Evolutionary conservation across 2,797 vertebrate species (phyloP).

Genomic region (Tympanoctomys barrerae): DNA sequence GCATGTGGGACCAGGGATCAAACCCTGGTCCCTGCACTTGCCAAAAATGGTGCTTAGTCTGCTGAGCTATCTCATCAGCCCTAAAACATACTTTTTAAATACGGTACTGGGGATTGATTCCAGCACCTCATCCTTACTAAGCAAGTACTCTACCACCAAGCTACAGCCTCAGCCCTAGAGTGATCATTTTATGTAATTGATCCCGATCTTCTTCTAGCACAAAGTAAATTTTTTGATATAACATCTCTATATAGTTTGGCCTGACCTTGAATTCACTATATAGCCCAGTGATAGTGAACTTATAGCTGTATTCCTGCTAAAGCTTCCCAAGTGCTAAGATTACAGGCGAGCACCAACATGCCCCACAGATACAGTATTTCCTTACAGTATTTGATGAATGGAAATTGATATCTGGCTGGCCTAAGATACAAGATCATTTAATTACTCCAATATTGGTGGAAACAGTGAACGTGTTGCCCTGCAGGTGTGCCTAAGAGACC

Average conservation of each 20-base stretch:
- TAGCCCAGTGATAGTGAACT: neutral
- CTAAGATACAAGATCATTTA: slow-evolving; percentile 26
- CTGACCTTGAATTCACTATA: neutral
- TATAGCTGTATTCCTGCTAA: neutral
- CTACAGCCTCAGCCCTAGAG: neutral
- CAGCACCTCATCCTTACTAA: neutral
- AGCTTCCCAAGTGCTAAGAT: neutral
- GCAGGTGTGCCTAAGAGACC: neutral
- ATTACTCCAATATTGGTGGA: neutral
- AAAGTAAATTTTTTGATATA: neutral
- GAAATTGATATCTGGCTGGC: neutral
- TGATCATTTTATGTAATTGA: slow-evolving; percentile 28
- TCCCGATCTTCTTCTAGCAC: slow-evolving; percentile 1
- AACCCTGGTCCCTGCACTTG: no score
- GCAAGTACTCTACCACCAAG: neutral
- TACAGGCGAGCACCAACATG: neutral
- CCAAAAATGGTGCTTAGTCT: no score
- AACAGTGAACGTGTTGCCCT: neutral
- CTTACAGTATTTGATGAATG: slow-evolving; percentile 49
- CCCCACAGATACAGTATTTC: neutral
- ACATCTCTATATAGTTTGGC: neutral
- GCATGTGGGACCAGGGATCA: no score
- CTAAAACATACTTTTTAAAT: neutral
- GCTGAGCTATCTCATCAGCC: no score
- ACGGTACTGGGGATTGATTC: neutral